Conservation (phyloP, 2,797 vertebrate genomes). For the Capromys pilorides region DNA sequence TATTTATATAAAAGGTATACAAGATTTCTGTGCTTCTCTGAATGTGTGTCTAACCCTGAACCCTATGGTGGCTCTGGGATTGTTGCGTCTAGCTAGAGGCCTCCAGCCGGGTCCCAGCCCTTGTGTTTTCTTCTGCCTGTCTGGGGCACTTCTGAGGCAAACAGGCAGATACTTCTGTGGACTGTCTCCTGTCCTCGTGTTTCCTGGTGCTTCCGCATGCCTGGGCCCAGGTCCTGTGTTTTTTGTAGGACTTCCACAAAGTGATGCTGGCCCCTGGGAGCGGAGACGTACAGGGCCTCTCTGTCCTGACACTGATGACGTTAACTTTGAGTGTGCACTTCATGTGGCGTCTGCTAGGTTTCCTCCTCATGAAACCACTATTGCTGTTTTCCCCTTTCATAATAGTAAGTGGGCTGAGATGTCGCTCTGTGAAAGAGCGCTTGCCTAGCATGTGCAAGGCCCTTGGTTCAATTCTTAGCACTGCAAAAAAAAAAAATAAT, state of each 20-base stretch:
- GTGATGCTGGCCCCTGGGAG: accelerated
- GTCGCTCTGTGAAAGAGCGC: background rate
- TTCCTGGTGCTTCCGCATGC: background rate
- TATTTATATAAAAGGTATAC: background rate
- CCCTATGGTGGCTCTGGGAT: accelerated
- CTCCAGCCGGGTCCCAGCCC: background rate
- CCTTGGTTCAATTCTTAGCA: background rate
- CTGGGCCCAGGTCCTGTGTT: background rate
- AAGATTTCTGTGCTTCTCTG: background rate
- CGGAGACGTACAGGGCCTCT: accelerated
- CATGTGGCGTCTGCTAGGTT: background rate
- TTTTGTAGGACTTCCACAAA: background rate
- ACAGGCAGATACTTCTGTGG: background rate
- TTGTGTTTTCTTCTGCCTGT: background rate
- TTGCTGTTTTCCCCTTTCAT: background rate
- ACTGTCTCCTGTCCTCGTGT: background rate
- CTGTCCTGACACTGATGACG: background rate
- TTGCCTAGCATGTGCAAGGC: background rate
- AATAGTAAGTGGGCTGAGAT: background rate
- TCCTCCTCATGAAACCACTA: background rate
- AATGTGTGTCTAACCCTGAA: background rate
- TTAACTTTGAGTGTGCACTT: background rate
- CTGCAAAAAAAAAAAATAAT: background rate
- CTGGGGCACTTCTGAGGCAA: background rate
- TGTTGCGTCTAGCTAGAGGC: background rate